Base-by-base conservation (phyloP, 2,888 invertebrate species). In the Drosophila paranaensis region DNA sequence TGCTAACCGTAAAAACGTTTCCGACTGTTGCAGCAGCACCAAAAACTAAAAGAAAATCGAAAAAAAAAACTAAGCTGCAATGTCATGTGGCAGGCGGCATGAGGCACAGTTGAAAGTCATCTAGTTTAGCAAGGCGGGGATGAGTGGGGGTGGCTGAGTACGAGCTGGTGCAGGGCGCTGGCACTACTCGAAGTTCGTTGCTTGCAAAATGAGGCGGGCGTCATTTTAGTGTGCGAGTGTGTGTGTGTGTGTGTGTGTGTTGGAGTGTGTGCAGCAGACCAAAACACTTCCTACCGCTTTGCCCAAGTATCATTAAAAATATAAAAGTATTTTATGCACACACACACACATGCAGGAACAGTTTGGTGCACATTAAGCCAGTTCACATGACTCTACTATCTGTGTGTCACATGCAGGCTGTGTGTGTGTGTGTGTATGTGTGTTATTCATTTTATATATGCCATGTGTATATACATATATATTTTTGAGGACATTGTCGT, bases 271-370 rank as follows among this genome's bases (percentile, higher is more conserved):
- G 82, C 84, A 88, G 79, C 71, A 88, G 84, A 85, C 84, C 84
- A 85, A 88, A 88, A 82, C 87, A 81, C 81, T 88, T 84, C 83
- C 86, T 86, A 85, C 86, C 86, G 86, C 88, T 85, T 85, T 88
- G 83, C 76, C 84, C 87, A 88, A 87, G 87, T 87, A 87, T 87
- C 86, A 87, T 87, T 87, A 88, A 87, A 87, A 87, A 87, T 86
- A 87, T 87, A 88, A 86, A 88, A 86, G 83, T 86, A 88, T 86
- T 86, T 88, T 72, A 86, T 88, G 74, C 74, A 78, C 71, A 67
- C 65, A 80, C 68, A 62, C 2, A 60, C 35, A 57, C 35, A 13
- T n/a, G 27, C n/a, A n/a, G 39, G 35, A 33, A 42, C 50, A 64
- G 56, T 68, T 73, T 65, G 64, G 79, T 74, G 69, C 79, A 79